Evolutionary conservation across 2,113 vertebrate genomes (phyloP).

Genomic region (Muntiacus muntjak): DNA sequence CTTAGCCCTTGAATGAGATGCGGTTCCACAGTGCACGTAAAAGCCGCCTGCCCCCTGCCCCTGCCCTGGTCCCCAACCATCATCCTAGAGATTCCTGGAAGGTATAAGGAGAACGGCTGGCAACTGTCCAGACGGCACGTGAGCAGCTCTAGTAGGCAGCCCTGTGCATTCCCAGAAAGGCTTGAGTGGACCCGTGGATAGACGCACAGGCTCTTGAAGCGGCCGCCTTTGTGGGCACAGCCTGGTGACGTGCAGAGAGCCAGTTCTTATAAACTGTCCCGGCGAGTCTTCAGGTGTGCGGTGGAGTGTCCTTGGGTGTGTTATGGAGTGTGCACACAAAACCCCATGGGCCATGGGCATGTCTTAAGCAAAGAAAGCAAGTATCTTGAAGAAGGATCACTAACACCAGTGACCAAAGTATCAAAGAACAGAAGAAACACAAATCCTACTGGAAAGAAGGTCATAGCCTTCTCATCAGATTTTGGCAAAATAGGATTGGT

Average conservation of each 20-base stretch:
- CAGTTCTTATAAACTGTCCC: accelerated
- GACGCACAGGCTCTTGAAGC: not conserved
- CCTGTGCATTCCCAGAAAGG: not conserved
- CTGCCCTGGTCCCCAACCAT: accelerated
- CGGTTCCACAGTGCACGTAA: not conserved
- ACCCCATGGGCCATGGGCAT: not conserved
- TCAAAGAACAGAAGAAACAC: not conserved
- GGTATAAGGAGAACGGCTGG: not conserved
- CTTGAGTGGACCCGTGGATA: not conserved
- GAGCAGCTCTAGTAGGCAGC: not conserved
- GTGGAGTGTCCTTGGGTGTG: not conserved
- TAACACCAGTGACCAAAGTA: not conserved
- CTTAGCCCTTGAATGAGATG: not conserved
- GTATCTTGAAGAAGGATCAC: not conserved
- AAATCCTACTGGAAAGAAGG: not conserved
- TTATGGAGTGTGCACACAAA: not conserved
- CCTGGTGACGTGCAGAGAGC: not conserved
- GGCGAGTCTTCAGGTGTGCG: accelerated
- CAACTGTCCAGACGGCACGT: not conserved
- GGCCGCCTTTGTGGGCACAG: not conserved
- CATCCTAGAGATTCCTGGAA: not conserved
- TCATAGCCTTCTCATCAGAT: not conserved
- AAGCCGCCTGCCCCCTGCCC: accelerated
- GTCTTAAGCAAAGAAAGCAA: not conserved
- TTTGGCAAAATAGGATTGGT: too few species aligned